A percentile compares a stretch with the other conserved stretches of the same genome.
Conservation (phyloP, 2,888 invertebrate genomes). For the Drosophila setosimentum region DNA sequence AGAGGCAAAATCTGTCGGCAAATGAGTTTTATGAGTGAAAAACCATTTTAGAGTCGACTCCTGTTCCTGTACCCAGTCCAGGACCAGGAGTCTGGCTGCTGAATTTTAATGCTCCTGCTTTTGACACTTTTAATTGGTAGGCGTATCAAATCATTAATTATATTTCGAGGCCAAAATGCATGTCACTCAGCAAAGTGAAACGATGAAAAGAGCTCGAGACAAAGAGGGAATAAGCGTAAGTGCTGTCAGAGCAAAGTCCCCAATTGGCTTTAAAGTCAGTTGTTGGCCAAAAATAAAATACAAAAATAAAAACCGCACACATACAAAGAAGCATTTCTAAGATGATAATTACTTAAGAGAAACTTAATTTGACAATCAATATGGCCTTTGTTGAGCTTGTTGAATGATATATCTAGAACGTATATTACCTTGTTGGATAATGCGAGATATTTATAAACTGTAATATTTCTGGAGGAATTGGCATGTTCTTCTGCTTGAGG, state of each 20-base stretch:
- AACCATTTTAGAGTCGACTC: slow-evolving; percentile 44
- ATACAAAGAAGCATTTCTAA: background rate
- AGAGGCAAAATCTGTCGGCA: slow-evolving; percentile 35
- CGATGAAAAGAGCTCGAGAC: background rate
- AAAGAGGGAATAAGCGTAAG: background rate
- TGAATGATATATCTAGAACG: background rate
- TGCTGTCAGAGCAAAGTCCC: slow-evolving; percentile 26
- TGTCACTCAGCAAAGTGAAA: slow-evolving; percentile 55
- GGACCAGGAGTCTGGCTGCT: slow-evolving; percentile 8
- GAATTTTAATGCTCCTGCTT: slow-evolving; percentile 47
- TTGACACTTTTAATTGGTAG: slow-evolving; percentile 79
- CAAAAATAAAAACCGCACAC: background rate
- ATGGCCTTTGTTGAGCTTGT: background rate
- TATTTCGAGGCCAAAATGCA: slow-evolving; percentile 70
- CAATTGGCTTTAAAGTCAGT: slow-evolving; percentile 18
- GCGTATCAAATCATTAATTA: slow-evolving; percentile 79
- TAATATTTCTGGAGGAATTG: background rate
- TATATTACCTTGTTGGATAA: background rate
- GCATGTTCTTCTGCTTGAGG: background rate
- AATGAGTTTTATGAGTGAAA: slow-evolving; percentile 45
- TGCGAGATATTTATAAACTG: background rate
- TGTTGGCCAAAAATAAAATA: background rate
- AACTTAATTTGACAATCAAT: slow-evolving; percentile 16
- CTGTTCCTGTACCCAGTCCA: slow-evolving; percentile 6
- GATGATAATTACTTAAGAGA: slow-evolving; percentile 28